Evolutionary conservation across 2,113 vertebrate species (phyloP).

Genomic region (Sarotherodon lohbergeri): DNA sequence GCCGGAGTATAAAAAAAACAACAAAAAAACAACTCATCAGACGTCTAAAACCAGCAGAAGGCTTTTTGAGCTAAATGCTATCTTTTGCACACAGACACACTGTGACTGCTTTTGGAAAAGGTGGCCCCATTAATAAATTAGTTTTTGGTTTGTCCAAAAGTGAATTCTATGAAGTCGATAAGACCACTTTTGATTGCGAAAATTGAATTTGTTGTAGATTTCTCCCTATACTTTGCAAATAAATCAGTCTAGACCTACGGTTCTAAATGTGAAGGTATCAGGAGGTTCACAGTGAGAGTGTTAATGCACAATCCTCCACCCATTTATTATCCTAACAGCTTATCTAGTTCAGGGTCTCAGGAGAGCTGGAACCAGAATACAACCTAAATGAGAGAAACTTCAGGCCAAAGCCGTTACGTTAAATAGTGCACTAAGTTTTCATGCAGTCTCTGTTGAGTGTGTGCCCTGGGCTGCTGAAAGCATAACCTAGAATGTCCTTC

Average conservation of each 20-base stretch:
- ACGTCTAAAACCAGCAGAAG: not conserved
- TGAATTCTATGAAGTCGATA: not conserved
- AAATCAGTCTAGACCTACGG: not conserved
- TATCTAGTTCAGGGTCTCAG: not conserved
- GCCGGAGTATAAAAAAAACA: not conserved
- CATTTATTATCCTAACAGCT: not conserved
- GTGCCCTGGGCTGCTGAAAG: not conserved
- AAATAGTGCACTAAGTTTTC: not conserved
- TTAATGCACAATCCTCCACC: not conserved
- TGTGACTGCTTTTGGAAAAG: not conserved
- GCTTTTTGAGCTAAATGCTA: not conserved
- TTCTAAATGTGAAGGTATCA: not conserved
- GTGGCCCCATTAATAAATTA: not conserved
- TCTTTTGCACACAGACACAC: not conserved
- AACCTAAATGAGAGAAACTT: not conserved
- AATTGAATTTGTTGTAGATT: not conserved
- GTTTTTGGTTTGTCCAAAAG: not conserved
- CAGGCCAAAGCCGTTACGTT: not conserved
- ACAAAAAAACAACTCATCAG: not conserved
- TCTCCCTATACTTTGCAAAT: not conserved
- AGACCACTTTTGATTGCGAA: rapidly evolving
- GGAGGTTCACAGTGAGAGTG: not conserved
- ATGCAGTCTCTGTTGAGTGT: not conserved
- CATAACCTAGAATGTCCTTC: not conserved
- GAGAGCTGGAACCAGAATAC: not conserved